Percentiles rank a stretch among this genome's conserved stretches.
These are phyloP conservation scores for Meloidogyne hapla DNA, from an alignment of 1,140 invertebrate genomes.

Conservation along the genomic window DNA sequence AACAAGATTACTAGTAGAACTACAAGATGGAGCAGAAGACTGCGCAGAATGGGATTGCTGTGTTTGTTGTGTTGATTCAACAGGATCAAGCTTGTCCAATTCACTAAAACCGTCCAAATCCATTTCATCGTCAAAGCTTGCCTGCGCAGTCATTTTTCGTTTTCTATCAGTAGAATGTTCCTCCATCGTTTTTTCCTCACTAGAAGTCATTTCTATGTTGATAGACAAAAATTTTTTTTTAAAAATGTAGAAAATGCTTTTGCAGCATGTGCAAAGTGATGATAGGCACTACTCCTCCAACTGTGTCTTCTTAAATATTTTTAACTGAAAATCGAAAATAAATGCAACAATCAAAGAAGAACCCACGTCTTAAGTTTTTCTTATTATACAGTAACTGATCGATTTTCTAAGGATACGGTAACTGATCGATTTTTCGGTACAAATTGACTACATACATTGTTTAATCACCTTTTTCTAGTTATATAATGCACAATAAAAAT, in stretches of 20 bases:
- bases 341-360: constrained; percentile 1
- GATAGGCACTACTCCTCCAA: not conserved
- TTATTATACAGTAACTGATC: not conserved
- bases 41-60: not conserved
- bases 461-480: not conserved
- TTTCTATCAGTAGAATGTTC: constrained; percentile 17
- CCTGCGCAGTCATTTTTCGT: constrained; percentile 28
- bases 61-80: constrained; percentile 21
- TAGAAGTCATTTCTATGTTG: not conserved
- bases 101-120: constrained; percentile 39
- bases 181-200: constrained; percentile 14
- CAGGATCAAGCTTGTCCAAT: constrained; percentile 30
- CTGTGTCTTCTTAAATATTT: not conserved
- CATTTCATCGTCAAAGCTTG: constrained; percentile 36
- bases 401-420: not conserved
- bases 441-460: not conserved
- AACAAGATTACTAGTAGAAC: constrained; percentile 3
- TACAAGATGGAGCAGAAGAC: not conserved
- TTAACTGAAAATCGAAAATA: not conserved
- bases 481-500: not conserved
- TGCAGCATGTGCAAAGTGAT: not conserved
- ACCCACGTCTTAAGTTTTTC: not conserved
- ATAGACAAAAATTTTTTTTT: not conserved
- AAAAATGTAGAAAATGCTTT: not conserved
- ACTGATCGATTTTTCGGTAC: not conserved